Conservation (phyloP, 2,113 vertebrate genomes). For the Notarius lentiginosus region DNA sequence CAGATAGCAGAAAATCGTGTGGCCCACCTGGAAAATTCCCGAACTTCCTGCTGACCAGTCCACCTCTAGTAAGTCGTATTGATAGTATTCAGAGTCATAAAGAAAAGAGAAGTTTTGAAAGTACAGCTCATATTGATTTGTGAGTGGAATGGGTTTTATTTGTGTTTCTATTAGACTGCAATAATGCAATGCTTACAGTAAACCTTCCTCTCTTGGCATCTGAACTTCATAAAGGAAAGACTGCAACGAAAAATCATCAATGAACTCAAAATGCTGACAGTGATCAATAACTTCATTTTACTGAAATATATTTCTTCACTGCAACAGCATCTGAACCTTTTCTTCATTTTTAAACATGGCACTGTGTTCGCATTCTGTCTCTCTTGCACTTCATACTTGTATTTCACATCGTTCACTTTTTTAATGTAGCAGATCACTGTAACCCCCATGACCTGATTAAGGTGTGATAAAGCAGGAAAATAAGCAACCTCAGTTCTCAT, state of each 20-base stretch:
- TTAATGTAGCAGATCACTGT: neutral
- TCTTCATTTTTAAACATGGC: neutral
- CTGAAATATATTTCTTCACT: neutral
- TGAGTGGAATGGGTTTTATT: neutral
- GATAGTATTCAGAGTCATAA: neutral
- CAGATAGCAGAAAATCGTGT: neutral
- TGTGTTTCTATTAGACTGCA: conserved; percentile 9
- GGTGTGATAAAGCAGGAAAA: neutral
- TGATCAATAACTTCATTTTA: conserved; percentile 1
- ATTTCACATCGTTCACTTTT: neutral
- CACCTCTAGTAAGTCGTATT: neutral
- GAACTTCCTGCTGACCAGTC: neutral
- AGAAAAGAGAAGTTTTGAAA: neutral
- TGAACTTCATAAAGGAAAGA: neutral
- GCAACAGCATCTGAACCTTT: neutral
- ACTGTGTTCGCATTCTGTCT: neutral
- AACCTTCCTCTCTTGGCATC: neutral
- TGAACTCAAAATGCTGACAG: neutral
- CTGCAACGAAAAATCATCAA: neutral
- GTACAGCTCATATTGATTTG: neutral
- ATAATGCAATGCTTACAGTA: conserved; percentile 6
- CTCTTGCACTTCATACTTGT: neutral
- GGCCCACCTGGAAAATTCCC: neutral
- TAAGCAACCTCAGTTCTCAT: neutral
- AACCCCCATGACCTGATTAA: neutral